Conservation (phyloP, 2,888 invertebrate species). For the Drosophila helvetica region DNA sequence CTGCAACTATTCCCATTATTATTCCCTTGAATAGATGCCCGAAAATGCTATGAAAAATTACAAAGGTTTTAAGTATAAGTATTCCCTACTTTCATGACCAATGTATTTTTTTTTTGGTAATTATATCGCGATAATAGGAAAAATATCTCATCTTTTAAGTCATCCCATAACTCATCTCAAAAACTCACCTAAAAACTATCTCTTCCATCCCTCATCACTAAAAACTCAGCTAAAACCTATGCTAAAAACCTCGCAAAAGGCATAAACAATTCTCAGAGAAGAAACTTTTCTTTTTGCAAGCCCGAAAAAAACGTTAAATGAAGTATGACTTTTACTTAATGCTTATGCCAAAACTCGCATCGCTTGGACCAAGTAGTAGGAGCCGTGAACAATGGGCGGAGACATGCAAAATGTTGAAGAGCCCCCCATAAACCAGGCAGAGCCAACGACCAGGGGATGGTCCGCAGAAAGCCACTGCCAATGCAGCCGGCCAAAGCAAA, state of each 20-base stretch:
- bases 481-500: constrained; percentile 38
- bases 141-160: neutral
- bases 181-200: neutral
- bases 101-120: too few species aligned
- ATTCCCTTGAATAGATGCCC: neutral
- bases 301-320: constrained; percentile 3
- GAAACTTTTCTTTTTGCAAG: too few species aligned
- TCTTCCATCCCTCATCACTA: neutral
- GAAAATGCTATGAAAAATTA: neutral
- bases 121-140: neutral
- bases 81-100: too few species aligned
- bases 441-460: constrained; percentile 14
- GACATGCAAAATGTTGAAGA: constrained; percentile 32
- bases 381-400: constrained; percentile 1
- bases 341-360: constrained; percentile 24
- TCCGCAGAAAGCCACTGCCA: constrained; percentile 8
- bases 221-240: neutral
- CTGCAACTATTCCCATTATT: neutral
- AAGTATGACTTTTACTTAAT: constrained; percentile 19
- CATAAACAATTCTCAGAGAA: constrained; percentile 44
- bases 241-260: constrained; percentile 10
- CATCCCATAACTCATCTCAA: neutral
- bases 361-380: constrained; percentile 16
- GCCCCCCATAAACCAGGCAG: too few species aligned
- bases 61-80: neutral